Conservation (phyloP, 1,140 invertebrate species). For the Drosophila parabipectinata region DNA sequence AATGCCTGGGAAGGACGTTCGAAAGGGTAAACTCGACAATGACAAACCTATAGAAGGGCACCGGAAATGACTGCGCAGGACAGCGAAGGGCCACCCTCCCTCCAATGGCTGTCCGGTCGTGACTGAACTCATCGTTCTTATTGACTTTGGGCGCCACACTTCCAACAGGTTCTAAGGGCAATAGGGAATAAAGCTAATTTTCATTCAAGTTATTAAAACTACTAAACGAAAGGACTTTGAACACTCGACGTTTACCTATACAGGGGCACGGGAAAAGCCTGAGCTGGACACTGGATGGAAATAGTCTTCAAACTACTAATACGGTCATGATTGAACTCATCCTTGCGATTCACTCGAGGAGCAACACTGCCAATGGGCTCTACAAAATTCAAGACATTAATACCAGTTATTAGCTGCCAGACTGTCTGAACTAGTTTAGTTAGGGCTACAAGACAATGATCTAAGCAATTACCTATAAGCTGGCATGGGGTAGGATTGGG, state of each 20-base stretch:
- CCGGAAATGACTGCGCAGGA: slow-evolving; percentile 88
- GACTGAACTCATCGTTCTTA: slow-evolving; percentile 86
- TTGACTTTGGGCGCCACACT: slow-evolving; percentile 88
- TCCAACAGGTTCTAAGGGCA: slow-evolving; percentile 84
- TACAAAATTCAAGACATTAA: slow-evolving; percentile 70
- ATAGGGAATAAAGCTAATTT: background rate
- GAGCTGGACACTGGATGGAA: slow-evolving; percentile 87
- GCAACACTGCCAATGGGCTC: slow-evolving; percentile 91
- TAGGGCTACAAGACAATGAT: background rate
- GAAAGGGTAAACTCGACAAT: slow-evolving; percentile 20
- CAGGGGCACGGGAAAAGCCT: slow-evolving; percentile 87
- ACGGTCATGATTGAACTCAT: slow-evolving; percentile 88
- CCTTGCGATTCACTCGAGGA: slow-evolving; percentile 90
- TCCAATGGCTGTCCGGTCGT: slow-evolving; percentile 55
- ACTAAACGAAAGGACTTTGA: background rate
- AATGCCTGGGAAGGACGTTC: background rate
- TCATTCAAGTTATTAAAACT: background rate
- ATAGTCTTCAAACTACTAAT: slow-evolving; percentile 76
- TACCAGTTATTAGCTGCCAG: background rate
- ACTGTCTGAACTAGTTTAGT: slow-evolving; percentile 15
- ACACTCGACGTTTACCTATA: slow-evolving; percentile 85
- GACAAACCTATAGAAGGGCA: slow-evolving; percentile 87
- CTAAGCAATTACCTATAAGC: slow-evolving; percentile 85
- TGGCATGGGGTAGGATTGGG: slow-evolving; percentile 89
- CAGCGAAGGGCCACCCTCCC: slow-evolving; percentile 86